Base-by-base conservation (phyloP, 35 echinoderm and acorn worm species). In the Ptychodera flava region DNA sequence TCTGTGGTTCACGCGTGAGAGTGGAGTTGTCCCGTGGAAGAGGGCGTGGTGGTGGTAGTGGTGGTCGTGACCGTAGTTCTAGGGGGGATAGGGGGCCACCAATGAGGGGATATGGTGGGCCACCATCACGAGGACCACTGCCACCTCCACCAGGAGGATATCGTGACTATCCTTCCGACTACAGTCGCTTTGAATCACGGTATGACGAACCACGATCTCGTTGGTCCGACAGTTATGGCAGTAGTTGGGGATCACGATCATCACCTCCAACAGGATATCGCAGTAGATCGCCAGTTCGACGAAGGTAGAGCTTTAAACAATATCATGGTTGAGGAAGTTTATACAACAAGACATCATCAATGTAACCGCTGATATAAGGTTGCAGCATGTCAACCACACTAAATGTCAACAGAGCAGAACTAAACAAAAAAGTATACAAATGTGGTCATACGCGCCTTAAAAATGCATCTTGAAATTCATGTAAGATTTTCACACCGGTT, bases 281-380 rank as follows among this genome's bases (percentile, higher is more conserved):
- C 82, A 99, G 96, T 82, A 82, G 96, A n/a, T 99, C 96, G 36
- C 96, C 96, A 53, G 85, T 92, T 32, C 84, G 96, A 87, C 90
- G 96, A 91, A 99, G 96, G 96, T 99, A 99, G 76, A 79, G 37
- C 31, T 89, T 31, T 33, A 34, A 27, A 34, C 29, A 86, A 34
- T 33, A 33, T 28, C n/a, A 28, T 28, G 31, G 33, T 1, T 31
- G 33, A 83, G 2, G 28, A 2, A 33, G 29, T 31, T 83, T 28
- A 28, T 34, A 33, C 35, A 31, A 33, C 29, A 34, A 31, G 28
- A 83, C 28, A 31, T 33, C 29, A 33, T 34, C 28, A 31, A 33
- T 34, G 31, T 34, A 16, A 83, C 29, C 28, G 33, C 28, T 33
- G 28, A 34, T 34, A 83, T 34, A 33, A 83, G 31, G 35, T 31